phyloP scores from a whole-genome alignment of 2,888 invertebrate species.

The Dasysyrphus albostriatus region DNA sequence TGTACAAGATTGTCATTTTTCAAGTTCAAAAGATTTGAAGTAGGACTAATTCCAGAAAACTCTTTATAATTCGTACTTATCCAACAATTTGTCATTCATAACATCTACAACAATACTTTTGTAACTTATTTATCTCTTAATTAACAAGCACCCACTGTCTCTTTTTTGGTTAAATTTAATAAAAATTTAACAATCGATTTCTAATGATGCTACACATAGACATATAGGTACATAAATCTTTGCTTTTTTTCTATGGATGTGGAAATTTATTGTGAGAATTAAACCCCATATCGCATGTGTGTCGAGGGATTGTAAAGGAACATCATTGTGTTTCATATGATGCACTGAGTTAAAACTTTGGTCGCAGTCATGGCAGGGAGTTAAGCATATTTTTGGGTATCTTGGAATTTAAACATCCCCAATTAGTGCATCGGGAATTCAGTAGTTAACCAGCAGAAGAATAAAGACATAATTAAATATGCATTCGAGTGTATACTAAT shows the following conservation, averaged over 20 bases:
- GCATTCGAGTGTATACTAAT: background rate
- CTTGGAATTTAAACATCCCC: background rate
- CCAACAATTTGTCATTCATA: background rate
- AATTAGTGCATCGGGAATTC: background rate
- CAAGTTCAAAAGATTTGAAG: too few relatives aligned
- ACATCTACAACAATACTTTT: background rate
- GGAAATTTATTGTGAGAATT: slow-evolving; percentile 14
- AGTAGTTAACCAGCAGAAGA: background rate
- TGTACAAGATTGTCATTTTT: too few relatives aligned
- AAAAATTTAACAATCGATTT: slow-evolving; percentile 7
- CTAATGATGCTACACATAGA: too few relatives aligned
- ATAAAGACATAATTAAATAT: background rate
- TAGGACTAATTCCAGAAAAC: too few relatives aligned
- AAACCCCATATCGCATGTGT: background rate
- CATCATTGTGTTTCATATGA: background rate
- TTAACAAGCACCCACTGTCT: background rate
- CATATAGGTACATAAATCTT: too few relatives aligned
- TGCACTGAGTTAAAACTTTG: background rate
- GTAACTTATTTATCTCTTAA: background rate
- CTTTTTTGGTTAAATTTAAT: background rate
- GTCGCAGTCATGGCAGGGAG: background rate
- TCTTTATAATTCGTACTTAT: background rate
- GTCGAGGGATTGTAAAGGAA: background rate
- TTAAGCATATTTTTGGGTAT: too few relatives aligned
- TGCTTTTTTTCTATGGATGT: background rate